Base-by-base conservation (phyloP, 2,113 vertebrate species). In the Seriola rivoliana region DNA sequence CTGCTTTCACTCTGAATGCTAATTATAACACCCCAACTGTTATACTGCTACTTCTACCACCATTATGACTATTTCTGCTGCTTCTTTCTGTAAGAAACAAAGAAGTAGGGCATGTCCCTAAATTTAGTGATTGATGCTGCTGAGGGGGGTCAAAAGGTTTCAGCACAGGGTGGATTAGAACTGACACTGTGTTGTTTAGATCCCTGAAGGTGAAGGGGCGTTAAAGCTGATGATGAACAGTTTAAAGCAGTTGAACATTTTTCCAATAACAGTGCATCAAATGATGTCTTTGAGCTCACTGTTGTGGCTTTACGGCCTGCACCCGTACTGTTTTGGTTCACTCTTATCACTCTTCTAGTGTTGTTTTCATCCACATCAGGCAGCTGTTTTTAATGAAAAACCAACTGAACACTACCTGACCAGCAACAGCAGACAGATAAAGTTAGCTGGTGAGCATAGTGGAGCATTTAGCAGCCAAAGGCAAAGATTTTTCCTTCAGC, bases 1-100 rank as follows among this genome's bases (percentile, higher is more conserved):
- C 86, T 17, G 63, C 88, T 85, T 88, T 90, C 86, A 84, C 83
- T 89, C 80, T 88, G 86, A 90, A 91, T 93, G 75, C 78, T 87
- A 85, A 91, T 91, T 85, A 85, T 84, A 63, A 84, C 74, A 80
- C 63, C 78, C 63, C 80, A 84, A 87, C 71, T 88, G 84, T 55
- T 70, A 46, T 72, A 62, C 65, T 62, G 50, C 71, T 69, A 54
- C 76, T 84, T 62, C 44, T 83, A 55, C 60, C 50, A 40, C 77
- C 38, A 64, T 80, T 72, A 29, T 34, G 52, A 78, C 13, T 50
- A 8, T 68, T 72, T 72, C 74, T 84, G 38, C 50, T 54, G 42
- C 38, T 34, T 75, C 60, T 54, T 64, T 46, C 46, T 59, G 21
- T 9, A 12, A 69, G 59, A 74, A 34, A 64, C 25, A 81, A 52